A percentile compares a stretch with the other conserved stretches of the same genome.
These are phyloP conservation scores for Melanotaenia parkinsoni DNA, from an alignment of 2,797 vertebrate species.

Conservation along the genomic window DNA sequence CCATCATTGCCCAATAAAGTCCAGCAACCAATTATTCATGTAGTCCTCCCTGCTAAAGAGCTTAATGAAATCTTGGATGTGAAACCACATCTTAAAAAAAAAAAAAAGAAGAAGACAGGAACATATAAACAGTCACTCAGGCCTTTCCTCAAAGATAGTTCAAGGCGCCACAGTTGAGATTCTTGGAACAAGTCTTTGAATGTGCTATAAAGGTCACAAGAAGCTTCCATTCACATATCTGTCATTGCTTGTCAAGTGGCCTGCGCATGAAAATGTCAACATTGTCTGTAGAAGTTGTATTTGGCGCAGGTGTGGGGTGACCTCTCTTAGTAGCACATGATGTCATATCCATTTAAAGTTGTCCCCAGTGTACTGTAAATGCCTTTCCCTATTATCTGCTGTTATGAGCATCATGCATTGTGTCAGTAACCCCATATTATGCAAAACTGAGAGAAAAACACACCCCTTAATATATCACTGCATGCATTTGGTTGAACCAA, in stretches of 20 bases:
- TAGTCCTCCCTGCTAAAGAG: slow-evolving; percentile 55
- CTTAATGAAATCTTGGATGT: slow-evolving; percentile 66
- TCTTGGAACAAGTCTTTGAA: slow-evolving; percentile 48
- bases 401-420: slow-evolving; percentile 71
- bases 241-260: slow-evolving; percentile 49
- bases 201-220: slow-evolving; percentile 65
- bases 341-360: slow-evolving; percentile 73
- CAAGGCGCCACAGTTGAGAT: slow-evolving; percentile 49
- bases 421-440: slow-evolving; percentile 53
- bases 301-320: slow-evolving; percentile 62
- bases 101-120: slow-evolving; percentile 1
- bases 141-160: slow-evolving; percentile 50
- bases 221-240: slow-evolving; percentile 58
- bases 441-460: slow-evolving; percentile 43
- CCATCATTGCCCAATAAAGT: slow-evolving; percentile 81
- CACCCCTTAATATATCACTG: slow-evolving; percentile 42
- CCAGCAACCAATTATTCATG: slow-evolving; percentile 66
- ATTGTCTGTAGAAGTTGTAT: slow-evolving; percentile 79
- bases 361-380: slow-evolving; percentile 73
- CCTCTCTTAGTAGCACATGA: slow-evolving; percentile 73
- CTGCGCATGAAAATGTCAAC: slow-evolving; percentile 82
- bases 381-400: slow-evolving; percentile 71
- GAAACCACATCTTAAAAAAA: slow-evolving; percentile 18
- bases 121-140: slow-evolving; percentile 52
- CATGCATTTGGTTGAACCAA: slow-evolving; percentile 62